Evolutionary conservation across 2,113 vertebrate genomes (phyloP).

Genomic region (Oreochromis aureus): DNA sequence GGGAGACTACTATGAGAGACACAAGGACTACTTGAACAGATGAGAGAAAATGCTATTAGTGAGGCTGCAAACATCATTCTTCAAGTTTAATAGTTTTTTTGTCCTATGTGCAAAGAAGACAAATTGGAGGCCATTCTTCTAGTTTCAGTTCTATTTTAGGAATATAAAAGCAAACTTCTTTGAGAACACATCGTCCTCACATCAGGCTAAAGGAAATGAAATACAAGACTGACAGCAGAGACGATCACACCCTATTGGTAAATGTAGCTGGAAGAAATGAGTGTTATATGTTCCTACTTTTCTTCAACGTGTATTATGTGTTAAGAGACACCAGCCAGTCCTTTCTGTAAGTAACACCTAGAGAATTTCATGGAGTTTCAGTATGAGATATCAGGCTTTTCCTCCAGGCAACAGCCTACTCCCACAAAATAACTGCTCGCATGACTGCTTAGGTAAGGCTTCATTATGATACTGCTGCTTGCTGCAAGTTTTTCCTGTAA

Average conservation of each 20-base stretch:
- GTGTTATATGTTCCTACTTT: neutral
- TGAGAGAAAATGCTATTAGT: neutral
- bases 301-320: neutral
- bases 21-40: neutral
- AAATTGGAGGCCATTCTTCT: neutral
- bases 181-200: neutral
- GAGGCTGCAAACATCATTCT: neutral
- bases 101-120: neutral
- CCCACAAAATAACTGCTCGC: neutral
- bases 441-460: neutral
- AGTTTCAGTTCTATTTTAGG: neutral
- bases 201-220: neutral
- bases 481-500: neutral
- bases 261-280: neutral
- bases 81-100: neutral
- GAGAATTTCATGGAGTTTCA: neutral
- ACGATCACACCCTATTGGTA: neutral
- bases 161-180: neutral
- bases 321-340: neutral
- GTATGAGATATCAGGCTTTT: neutral
- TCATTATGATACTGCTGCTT: neutral
- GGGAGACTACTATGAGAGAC: neutral
- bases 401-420: neutral
- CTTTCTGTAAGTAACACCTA: neutral
- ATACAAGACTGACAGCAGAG: neutral